Base-by-base conservation (phyloP, 2,888 invertebrate genomes). In the Syrista parreyssii region DNA sequence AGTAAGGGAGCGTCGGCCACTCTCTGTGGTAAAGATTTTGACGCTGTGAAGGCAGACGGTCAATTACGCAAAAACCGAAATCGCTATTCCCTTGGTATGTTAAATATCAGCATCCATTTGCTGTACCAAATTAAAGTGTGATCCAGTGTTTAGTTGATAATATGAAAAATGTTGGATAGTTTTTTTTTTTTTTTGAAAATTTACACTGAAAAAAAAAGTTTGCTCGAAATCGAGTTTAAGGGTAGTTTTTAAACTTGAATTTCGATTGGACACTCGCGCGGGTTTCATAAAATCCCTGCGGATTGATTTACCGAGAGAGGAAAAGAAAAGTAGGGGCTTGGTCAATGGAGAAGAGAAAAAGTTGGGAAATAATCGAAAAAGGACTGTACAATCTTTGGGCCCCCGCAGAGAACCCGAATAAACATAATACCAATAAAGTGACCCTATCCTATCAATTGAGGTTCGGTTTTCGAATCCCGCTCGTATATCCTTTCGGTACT, bases 371-470 rank as follows among this genome's bases (percentile, higher is more conserved):
- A 71, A 71, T 71, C 71, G 71, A 71, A 71, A 71, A 71, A 15
- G 31, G 71, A 30, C 31, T 33, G 31, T 33, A 33, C 71, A 71
- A 71, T 71, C 71, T 71, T 33, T 0, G 71, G 4, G 31, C 32
- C 31, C 71, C 71, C 71, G 9, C 32, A 11, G 71, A 30, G 32
- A 31, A n/a, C 71, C 71, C 31, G 31, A 33, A 71, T 71, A 71
- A 71, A 71, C 31, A 71, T 71, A 71, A 71, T 71, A 71, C 71
- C 71, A 33, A 71, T 71, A 71, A 71, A 71, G 31, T 71, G 71
- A 30, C 31, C 31, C 71, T 71, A 15, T 71, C 32, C 71, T 71
- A 71, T 71, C 71, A 71, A 71, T 71, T 71, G 71, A 30, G 71
- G 31, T 71, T 71, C 12, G 71, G 71, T 71, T 71, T 71, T 71